A percentile compares a stretch with the other conserved stretches of the same genome.
Conservation (phyloP, 1,140 invertebrate species). For the Leptopilina clavipes region DNA sequence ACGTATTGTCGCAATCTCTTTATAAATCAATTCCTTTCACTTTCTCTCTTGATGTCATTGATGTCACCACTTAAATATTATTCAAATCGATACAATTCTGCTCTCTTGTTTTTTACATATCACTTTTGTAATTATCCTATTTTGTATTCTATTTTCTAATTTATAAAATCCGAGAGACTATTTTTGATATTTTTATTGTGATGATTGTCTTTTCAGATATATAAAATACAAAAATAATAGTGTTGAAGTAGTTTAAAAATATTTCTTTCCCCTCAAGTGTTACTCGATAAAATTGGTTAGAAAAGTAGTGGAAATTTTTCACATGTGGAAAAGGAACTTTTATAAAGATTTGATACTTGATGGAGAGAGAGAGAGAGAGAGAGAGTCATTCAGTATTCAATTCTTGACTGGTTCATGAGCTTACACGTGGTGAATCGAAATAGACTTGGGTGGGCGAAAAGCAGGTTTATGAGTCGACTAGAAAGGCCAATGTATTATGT, state of each 20-base stretch:
- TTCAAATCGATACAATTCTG: neutral
- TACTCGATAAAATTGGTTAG: neutral
- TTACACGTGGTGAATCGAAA: conserved; percentile 26
- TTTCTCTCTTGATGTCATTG: conserved; percentile 31
- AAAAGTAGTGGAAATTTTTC: neutral
- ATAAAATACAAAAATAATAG: neutral
- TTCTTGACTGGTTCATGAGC: conserved; percentile 20
- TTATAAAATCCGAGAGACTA: too few relatives aligned
- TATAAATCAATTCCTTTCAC: conserved; percentile 8
- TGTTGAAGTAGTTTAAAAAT: neutral
- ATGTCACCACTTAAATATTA: conserved; percentile 4
- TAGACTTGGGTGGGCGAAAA: conserved; percentile 30
- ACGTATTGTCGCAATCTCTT: conserved; percentile 19
- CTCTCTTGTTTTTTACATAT: neutral
- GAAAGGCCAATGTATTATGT: conserved; percentile 26
- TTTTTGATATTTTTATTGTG: too few relatives aligned
- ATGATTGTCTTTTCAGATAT: neutral
- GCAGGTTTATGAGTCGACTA: conserved; percentile 21
- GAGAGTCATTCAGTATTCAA: conserved; percentile 21
- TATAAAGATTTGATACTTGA: neutral
- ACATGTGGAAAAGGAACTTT: neutral
- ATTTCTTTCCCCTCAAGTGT: neutral
- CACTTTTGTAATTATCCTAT: neutral
- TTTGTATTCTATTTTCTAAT: too few relatives aligned
- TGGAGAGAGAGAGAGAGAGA: neutral